Conservation (phyloP, 2,888 invertebrate species). For the Apodemia duryi region DNA sequence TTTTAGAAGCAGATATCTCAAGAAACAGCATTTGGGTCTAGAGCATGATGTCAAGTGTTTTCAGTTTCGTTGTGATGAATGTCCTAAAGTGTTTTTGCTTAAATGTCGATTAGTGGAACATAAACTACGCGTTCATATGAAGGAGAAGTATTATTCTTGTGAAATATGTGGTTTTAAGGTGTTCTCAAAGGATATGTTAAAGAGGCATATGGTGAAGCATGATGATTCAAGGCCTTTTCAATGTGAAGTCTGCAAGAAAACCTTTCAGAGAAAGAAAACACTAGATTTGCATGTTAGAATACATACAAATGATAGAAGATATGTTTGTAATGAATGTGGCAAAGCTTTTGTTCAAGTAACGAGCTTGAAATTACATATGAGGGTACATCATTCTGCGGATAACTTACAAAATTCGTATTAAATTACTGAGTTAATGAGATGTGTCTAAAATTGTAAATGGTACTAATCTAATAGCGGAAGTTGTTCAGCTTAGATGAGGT, state of each 20-base stretch:
- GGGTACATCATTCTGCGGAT: slow-evolving; percentile 62
- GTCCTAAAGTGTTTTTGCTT: slow-evolving; percentile 46
- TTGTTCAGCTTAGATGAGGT: too few species aligned
- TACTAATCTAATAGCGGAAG: too few species aligned
- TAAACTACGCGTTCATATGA: slow-evolving; percentile 54
- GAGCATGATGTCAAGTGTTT: slow-evolving; percentile 54
- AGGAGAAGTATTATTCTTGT: slow-evolving; percentile 51
- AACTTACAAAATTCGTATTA: neutral
- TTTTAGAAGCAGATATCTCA: slow-evolving; percentile 48
- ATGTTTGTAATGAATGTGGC: slow-evolving; percentile 72
- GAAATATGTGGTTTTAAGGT: slow-evolving; percentile 60
- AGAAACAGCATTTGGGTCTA: slow-evolving; percentile 52
- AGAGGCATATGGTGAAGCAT: slow-evolving; percentile 76
- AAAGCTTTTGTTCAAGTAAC: slow-evolving; percentile 79
- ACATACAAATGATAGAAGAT: slow-evolving; percentile 77
- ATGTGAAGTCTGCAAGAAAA: slow-evolving; percentile 77
- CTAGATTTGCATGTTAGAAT: slow-evolving; percentile 75
- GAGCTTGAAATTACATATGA: slow-evolving; percentile 76
- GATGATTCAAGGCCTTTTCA: slow-evolving; percentile 75
- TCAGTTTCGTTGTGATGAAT: slow-evolving; percentile 55
- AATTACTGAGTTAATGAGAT: neutral
- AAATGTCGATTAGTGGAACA: slow-evolving; percentile 51
- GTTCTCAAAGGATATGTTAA: slow-evolving; percentile 63
- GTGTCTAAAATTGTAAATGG: too few species aligned
- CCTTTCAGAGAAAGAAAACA: slow-evolving; percentile 78